These are phyloP conservation scores for Homarus americanus DNA, from an alignment of 1,140 invertebrate genomes.

Conservation along the genomic window DNA sequence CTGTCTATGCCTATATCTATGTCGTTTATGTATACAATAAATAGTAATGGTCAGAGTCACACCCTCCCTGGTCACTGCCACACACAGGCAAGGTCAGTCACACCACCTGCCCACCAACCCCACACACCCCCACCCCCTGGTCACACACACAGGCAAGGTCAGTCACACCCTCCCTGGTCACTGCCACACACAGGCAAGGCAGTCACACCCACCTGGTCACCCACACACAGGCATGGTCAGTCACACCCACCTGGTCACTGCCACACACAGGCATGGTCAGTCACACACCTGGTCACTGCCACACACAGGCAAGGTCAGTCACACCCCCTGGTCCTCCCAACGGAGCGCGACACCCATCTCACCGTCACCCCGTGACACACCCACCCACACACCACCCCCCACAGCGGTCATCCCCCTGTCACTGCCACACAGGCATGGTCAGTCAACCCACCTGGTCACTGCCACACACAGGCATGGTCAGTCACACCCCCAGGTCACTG, in stretches of 20 bases:
- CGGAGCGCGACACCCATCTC: too few relatives aligned
- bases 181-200: neutral
- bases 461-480: neutral
- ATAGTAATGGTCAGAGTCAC: too few relatives aligned
- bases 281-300: neutral
- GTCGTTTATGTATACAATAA: too few relatives aligned
- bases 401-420: neutral
- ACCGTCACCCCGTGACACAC: too few relatives aligned
- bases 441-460: neutral
- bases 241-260: neutral
- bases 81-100: conserved; percentile 15
- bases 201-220: neutral
- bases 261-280: conserved; percentile 14
- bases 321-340: too few relatives aligned
- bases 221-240: too few relatives aligned
- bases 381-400: too few relatives aligned
- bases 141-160: too few relatives aligned
- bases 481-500: neutral
- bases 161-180: neutral
- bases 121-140: too few relatives aligned
- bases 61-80: conserved; percentile 7
- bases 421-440: too few relatives aligned
- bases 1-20: too few relatives aligned
- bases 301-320: conserved; percentile 11
- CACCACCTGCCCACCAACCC: too few relatives aligned